Evolutionary conservation across 1,140 invertebrate species (phyloP).

Genomic region (Phocides pigmalion): DNA sequence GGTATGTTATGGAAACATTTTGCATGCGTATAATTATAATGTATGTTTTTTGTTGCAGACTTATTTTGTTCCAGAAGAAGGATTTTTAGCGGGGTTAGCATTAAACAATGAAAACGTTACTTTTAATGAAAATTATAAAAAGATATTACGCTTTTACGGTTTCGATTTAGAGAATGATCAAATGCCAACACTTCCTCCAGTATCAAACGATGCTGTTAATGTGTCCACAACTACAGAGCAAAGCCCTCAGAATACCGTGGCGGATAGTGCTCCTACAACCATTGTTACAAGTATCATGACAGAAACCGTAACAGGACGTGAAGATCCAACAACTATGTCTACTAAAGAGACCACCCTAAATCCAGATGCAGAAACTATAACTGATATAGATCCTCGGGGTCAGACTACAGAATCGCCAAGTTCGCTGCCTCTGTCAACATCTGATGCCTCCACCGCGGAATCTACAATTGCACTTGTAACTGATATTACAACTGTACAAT

Average conservation of each 20-base stretch:
- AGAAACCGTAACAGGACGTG: conserved; percentile 42
- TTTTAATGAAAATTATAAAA: conserved; percentile 88
- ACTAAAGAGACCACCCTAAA: conserved; percentile 59
- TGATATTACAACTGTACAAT: conserved; percentile 8
- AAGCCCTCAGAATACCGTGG: background rate
- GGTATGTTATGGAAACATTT: no score
- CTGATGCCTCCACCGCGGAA: conserved; percentile 21
- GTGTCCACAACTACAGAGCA: conserved; percentile 26
- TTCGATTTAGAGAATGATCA: conserved; percentile 86
- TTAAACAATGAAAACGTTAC: conserved; percentile 90
- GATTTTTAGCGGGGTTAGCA: conserved; percentile 90
- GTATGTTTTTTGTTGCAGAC: conserved; percentile 86
- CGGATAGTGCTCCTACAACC: conserved; percentile 20
- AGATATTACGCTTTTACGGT: conserved; percentile 90
- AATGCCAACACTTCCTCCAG: conserved; percentile 48
- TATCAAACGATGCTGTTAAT: conserved; percentile 44
- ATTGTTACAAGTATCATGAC: conserved; percentile 27
- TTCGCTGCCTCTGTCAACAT: no score
- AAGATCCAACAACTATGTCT: conserved; percentile 41
- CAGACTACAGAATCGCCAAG: conserved; percentile 19
- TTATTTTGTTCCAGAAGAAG: conserved; percentile 91
- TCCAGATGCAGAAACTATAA: conserved; percentile 54
- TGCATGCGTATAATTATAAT: no score
- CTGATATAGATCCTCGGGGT: conserved; percentile 48
- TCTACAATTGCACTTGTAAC: conserved; percentile 2